Conservation (phyloP, 2,797 vertebrate species). For the Lates japonicus region DNA sequence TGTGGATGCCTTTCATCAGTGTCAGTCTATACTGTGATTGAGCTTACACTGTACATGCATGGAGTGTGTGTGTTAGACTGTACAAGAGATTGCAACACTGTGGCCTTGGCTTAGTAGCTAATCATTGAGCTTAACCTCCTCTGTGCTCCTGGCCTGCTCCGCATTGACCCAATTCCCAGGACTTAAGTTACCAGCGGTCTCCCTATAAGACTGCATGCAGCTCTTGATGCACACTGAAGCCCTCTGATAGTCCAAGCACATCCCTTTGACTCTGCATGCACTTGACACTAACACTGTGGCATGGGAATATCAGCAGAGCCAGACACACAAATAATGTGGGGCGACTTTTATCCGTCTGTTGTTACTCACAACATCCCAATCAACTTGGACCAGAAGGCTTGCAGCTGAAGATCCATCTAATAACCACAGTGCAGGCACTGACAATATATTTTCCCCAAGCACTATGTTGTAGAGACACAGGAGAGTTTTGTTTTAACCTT, state of each 20-base stretch:
- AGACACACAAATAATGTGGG: slow-evolving; percentile 13
- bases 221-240: slow-evolving; percentile 36
- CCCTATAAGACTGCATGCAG: slow-evolving; percentile 57
- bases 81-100: slow-evolving; percentile 74
- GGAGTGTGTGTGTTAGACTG: slow-evolving; percentile 41
- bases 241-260: slow-evolving; percentile 35
- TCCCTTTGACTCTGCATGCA: slow-evolving; percentile 47
- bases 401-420: not conserved
- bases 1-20: slow-evolving; percentile 27
- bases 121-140: slow-evolving; percentile 85
- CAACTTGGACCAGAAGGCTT: not conserved
- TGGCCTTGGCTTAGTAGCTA: slow-evolving; percentile 84
- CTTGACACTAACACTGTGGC: slow-evolving; percentile 14
- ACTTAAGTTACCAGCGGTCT: slow-evolving; percentile 78
- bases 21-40: slow-evolving; percentile 59
- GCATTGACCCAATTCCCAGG: slow-evolving; percentile 86
- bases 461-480: not conserved
- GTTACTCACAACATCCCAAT: not conserved
- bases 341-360: slow-evolving; percentile 12
- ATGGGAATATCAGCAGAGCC: slow-evolving; percentile 28
- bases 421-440: not conserved
- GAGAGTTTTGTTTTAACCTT: not conserved
- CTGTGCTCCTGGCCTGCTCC: slow-evolving; percentile 74
- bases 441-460: not conserved
- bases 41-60: not conserved